These are phyloP conservation scores for Osmerus mordax DNA, from an alignment of 2,113 vertebrate genomes.

Conservation along the genomic window DNA sequence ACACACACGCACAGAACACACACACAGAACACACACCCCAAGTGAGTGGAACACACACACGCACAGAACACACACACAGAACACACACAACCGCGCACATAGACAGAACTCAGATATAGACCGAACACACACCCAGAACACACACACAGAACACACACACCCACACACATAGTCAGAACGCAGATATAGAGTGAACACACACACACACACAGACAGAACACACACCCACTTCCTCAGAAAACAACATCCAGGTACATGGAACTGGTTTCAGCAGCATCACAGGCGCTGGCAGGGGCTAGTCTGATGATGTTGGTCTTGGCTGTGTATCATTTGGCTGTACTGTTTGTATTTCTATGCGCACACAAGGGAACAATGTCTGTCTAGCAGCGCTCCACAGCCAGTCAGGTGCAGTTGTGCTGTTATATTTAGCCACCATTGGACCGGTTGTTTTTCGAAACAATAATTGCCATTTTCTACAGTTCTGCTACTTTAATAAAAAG, in stretches of 20 bases:
- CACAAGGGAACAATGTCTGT: no score
- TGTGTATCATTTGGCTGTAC: slow-evolving; percentile 1
- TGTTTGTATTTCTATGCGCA: no score
- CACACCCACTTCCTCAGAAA: not conserved
- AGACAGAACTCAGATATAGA: no score
- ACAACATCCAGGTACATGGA: slow-evolving; percentile 19
- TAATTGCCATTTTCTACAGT: no score
- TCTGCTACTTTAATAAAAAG: no score
- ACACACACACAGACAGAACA: not conserved
- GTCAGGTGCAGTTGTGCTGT: no score
- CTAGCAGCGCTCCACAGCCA: no score
- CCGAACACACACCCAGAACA: no score
- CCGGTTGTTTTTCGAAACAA: no score
- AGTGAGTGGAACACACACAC: slow-evolving; percentile 75
- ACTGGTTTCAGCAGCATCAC: slow-evolving; percentile 46
- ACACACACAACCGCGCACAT: not conserved
- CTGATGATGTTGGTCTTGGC: slow-evolving; percentile 63
- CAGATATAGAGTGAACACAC: slow-evolving; percentile 15
- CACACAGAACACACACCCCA: slow-evolving; percentile 86
- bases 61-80: slow-evolving; percentile 4
- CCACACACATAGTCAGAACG: slow-evolving; percentile 1
- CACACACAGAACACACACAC: slow-evolving; percentile 2
- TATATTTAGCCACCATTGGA: no score
- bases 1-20: not conserved
- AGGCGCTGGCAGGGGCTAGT: slow-evolving; percentile 20